Evolutionary conservation across 2,797 vertebrate species (phyloP).

Genomic region (Phoxinus dragarum): DNA sequence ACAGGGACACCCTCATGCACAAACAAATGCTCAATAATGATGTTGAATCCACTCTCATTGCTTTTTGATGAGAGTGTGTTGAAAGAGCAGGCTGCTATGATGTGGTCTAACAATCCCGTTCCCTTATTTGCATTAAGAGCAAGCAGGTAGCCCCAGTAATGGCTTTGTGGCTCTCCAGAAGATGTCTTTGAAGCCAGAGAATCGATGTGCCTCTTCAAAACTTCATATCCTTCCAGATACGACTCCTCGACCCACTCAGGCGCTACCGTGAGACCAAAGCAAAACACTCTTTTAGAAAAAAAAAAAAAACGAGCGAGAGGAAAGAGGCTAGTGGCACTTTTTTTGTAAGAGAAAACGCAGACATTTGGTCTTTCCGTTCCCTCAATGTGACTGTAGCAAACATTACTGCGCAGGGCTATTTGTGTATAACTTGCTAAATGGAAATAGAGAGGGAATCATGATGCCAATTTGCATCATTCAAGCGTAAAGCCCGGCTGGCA

Average conservation of each 20-base stretch:
- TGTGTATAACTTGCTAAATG: constrained; percentile 39
- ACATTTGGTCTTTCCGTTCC: constrained; percentile 51
- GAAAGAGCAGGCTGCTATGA: constrained; percentile 61
- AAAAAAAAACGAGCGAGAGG: neutral
- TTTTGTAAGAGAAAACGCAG: constrained; percentile 35
- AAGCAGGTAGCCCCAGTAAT: constrained; percentile 68
- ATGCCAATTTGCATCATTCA: constrained; percentile 7
- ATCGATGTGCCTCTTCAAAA: constrained; percentile 69
- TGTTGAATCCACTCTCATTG: constrained; percentile 67
- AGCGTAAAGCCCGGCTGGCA: neutral
- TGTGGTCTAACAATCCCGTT: constrained; percentile 61
- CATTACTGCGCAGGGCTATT: constrained; percentile 42
- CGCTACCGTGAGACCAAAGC: constrained; percentile 57
- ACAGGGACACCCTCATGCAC: constrained; percentile 55
- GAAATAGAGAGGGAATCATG: constrained; percentile 24
- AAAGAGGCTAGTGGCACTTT: constrained; percentile 50
- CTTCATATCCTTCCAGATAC: constrained; percentile 69
- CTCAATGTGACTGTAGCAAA: constrained; percentile 45
- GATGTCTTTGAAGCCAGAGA: constrained; percentile 71
- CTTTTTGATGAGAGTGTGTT: constrained; percentile 70
- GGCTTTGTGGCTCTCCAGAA: constrained; percentile 69
- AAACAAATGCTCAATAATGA: constrained; percentile 70
- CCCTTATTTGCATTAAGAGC: constrained; percentile 64
- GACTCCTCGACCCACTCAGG: constrained; percentile 62
- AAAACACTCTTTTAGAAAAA: constrained; percentile 42